Conservation (phyloP, 2,113 vertebrate species). For the Petrocephalus microphthalmus region DNA sequence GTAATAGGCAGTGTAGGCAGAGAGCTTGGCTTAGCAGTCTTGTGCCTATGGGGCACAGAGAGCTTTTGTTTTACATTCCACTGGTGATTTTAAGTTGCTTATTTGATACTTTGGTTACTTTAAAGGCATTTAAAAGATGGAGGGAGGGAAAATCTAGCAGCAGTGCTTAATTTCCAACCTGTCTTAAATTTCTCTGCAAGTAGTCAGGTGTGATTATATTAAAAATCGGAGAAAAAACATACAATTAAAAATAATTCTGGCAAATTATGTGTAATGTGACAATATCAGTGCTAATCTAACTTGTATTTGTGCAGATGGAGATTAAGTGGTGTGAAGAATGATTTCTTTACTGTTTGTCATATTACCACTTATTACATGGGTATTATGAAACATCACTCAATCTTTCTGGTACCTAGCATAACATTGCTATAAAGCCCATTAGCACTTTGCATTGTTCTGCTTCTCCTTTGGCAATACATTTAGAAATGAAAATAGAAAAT, state of each 20-base stretch:
- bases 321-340: background rate
- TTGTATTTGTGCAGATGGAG: background rate
- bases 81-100: background rate
- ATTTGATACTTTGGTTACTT: background rate
- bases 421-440: background rate
- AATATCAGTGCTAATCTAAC: background rate
- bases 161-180: background rate
- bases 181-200: background rate
- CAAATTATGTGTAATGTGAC: background rate
- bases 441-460: background rate
- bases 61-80: background rate
- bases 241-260: background rate
- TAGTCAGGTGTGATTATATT: background rate
- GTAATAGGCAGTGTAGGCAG: background rate
- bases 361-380: background rate
- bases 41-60: background rate
- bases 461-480: background rate
- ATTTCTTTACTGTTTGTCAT: background rate
- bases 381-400: background rate
- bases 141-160: background rate
- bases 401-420: background rate
- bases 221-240: background rate
- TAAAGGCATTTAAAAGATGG: background rate
- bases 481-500: too few species aligned
- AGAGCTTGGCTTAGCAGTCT: background rate